Base-by-base conservation (phyloP, 2,888 invertebrate species). In the Hedychridium roseum region DNA sequence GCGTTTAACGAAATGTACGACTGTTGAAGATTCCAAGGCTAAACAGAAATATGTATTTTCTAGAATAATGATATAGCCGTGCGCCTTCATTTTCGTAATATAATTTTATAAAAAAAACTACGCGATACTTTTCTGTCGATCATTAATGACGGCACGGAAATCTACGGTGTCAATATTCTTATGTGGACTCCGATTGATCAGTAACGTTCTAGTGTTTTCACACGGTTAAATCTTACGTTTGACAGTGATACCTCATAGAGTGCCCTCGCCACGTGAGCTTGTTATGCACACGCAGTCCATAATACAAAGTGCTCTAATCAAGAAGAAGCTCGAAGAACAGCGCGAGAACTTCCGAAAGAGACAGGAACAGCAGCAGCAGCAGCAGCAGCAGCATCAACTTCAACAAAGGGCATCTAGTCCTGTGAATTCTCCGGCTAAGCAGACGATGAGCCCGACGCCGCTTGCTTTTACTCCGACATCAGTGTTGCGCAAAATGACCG, bases 401-500 rank as follows among this genome's bases (percentile, higher is more conserved):
- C 69, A 68, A 7, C 70, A 70, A 21, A 70, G 73, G 30, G 57
- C 68, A 4, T 67, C 74, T 35, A 77, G 76, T 35, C 76, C 76
- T 20, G 64, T 68, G 16, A 73, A 72, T 23, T 79, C 80, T 3
- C 78, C 81, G 27, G 79, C 79, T 6, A 83, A 83, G 65, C 82
- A 82, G 58, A 79, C 82, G 7, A 74, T 82, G 43, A 86, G 87
- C 12, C 87, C 87, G 7, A 86, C 87, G 18, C 91, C 91, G 9
- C 84, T 92, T 64, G 90, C 93, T 15, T 95, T 96, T 80, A 96
- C 94, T 0, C 96, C 96, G 49, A 96, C 95, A 20, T 93, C 95
- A 53, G 96, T 96, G 53, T 83, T 96, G 71, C 86, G 94, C 54
- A 95, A 95, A 82, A 94, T 95, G 94, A 94, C 94, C 3, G 93